These are phyloP conservation scores for Drosophila gaucha DNA, from an alignment of 2,888 invertebrate genomes.

Conservation along the genomic window DNA sequence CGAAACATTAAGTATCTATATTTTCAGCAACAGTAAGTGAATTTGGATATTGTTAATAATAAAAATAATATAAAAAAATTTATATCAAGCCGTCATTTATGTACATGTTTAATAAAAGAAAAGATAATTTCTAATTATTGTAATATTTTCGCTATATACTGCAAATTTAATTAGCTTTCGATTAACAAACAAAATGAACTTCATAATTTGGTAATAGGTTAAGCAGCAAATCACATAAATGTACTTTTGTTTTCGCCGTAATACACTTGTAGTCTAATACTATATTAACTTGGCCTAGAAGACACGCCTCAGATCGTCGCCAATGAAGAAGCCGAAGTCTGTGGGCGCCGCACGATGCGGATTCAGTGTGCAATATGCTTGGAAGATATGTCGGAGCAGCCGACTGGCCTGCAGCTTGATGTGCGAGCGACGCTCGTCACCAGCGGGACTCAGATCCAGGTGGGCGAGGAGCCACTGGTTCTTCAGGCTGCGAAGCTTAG, in stretches of 20 bases:
- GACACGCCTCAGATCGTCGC: slow-evolving; percentile 61
- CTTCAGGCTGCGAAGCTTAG: slow-evolving; percentile 61
- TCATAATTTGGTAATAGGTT: slow-evolving; percentile 35
- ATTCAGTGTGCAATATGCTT: slow-evolving; percentile 82
- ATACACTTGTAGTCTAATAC: slow-evolving; percentile 30
- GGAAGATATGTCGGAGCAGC: slow-evolving; percentile 80
- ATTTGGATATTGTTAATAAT: too few relatives aligned
- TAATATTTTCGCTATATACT: slow-evolving; percentile 11
- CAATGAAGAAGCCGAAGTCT: slow-evolving; percentile 82
- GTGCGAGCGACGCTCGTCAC: slow-evolving; percentile 61
- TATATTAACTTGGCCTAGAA: slow-evolving; percentile 39
- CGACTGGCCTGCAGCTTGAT: slow-evolving; percentile 69
- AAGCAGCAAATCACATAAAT: slow-evolving; percentile 59
- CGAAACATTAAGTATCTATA: too few relatives aligned
- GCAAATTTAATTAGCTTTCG: slow-evolving; percentile 39
- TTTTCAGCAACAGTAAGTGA: too few relatives aligned
- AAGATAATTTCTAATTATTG: not conserved
- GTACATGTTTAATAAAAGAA: too few relatives aligned
- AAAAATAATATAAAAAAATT: not conserved
- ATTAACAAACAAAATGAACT: slow-evolving; percentile 51
- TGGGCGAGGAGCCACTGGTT: slow-evolving; percentile 78
- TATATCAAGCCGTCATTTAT: not conserved
- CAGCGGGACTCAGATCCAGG: slow-evolving; percentile 60
- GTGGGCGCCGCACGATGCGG: slow-evolving; percentile 81
- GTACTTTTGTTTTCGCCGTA: slow-evolving; percentile 39